Evolutionary conservation across 2,113 vertebrate species (phyloP).

Genomic region (Phyllostomus hastatus): DNA sequence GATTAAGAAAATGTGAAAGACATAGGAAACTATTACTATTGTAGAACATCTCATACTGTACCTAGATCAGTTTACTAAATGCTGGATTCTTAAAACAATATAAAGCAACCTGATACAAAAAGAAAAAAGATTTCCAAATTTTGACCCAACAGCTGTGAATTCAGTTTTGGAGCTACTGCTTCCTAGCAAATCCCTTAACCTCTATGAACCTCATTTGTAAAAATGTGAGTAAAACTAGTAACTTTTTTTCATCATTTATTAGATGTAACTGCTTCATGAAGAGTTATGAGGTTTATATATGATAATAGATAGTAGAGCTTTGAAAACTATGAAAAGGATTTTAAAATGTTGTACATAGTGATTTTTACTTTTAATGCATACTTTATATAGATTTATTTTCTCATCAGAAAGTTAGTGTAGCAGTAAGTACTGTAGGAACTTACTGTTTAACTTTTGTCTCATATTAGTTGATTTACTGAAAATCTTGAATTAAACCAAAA

Average conservation of each 20-base stretch:
- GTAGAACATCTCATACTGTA: not conserved
- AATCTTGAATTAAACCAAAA: slow-evolving; percentile 3
- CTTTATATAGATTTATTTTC: slow-evolving; percentile 31
- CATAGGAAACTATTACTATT: not conserved
- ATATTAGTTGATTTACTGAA: not conserved
- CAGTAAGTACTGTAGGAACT: not conserved
- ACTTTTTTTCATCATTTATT: not conserved
- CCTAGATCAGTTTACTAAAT: not conserved
- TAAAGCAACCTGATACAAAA: not conserved
- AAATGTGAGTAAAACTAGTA: not conserved
- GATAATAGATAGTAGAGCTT: not conserved
- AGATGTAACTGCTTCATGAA: not conserved
- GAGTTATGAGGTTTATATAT: not conserved
- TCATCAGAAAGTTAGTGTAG: slow-evolving; percentile 22
- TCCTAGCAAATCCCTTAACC: not conserved
- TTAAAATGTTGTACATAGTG: not conserved
- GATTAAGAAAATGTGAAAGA: not conserved
- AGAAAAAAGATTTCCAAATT: not conserved
- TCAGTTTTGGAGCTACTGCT: not conserved
- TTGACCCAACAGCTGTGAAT: not conserved
- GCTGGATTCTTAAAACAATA: slow-evolving; percentile 11
- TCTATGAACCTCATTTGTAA: not conserved
- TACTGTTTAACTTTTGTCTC: not conserved
- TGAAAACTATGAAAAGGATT: slow-evolving; percentile 1
- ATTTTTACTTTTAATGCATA: slow-evolving; percentile 26